phyloP scores from a whole-genome alignment of 2,797 vertebrate genomes.

The Pelobates cultripes region DNA sequence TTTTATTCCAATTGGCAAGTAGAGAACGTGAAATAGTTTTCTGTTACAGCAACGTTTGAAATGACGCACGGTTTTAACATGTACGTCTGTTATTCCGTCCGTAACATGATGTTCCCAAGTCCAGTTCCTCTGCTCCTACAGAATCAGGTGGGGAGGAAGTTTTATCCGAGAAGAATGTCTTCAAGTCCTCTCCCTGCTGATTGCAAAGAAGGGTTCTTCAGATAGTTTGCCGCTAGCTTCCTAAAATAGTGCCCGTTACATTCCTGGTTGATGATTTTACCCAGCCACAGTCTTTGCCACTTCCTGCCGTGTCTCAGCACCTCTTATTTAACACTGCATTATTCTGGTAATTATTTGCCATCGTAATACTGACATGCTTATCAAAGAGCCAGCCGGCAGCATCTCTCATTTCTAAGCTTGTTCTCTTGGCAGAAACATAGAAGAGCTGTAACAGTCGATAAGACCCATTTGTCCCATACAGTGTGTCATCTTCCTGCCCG shows the following conservation, averaged over 20 bases:
- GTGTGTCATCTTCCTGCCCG: too few species aligned
- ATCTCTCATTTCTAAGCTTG: background rate
- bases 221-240: background rate
- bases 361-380: background rate
- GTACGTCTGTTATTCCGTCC: background rate
- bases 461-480: background rate
- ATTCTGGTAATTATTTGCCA: background rate
- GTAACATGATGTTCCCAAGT: background rate
- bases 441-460: background rate
- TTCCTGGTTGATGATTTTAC: conserved; percentile 9
- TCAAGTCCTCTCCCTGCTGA: background rate
- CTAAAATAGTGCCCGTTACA: conserved; percentile 3
- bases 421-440: background rate
- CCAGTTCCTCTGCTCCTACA: background rate
- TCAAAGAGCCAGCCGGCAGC: background rate
- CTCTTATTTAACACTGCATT: background rate
- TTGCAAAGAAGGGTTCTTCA: background rate
- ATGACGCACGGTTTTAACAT: background rate
- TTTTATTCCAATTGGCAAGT: background rate
- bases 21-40: background rate
- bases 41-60: background rate
- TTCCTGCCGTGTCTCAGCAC: background rate
- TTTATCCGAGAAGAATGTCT: background rate
- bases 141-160: background rate
- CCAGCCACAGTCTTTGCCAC: background rate